Evolutionary conservation across 2,113 vertebrate species (phyloP).

Genomic region (Leucopsar rothschildi): DNA sequence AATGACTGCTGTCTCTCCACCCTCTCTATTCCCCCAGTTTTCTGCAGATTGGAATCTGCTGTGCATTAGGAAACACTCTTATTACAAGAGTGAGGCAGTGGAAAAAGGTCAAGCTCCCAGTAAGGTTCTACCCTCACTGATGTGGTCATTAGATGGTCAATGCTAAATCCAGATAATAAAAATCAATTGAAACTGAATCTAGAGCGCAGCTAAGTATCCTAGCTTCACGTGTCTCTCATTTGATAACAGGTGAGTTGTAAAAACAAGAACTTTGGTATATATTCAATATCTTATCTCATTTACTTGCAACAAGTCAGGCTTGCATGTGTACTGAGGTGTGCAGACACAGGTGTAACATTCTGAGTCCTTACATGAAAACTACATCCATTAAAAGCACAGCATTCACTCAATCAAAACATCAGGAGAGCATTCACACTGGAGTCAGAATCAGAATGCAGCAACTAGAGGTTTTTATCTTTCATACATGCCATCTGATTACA

Average conservation of each 20-base stretch:
- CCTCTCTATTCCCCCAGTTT: neutral
- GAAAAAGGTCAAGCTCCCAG: neutral
- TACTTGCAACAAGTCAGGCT: neutral
- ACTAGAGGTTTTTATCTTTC: neutral
- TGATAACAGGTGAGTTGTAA: neutral
- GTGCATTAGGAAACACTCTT: neutral
- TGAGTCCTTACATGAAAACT: neutral
- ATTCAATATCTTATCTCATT: neutral
- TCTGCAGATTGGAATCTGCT: neutral
- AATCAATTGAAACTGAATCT: neutral
- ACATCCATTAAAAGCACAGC: neutral
- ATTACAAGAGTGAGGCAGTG: neutral
- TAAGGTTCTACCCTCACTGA: neutral
- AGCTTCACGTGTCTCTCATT: neutral
- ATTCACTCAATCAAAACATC: neutral
- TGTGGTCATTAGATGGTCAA: neutral
- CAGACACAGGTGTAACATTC: neutral
- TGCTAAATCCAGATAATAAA: neutral
- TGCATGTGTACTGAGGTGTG: neutral
- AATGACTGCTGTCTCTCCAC: neutral
- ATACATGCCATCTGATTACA: neutral
- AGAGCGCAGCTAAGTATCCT: neutral
- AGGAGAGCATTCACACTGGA: neutral
- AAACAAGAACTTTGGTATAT: neutral
- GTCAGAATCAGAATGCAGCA: neutral